Conservation (phyloP, 2,113 vertebrate genomes). For the Hemiscyllium ocellatum region DNA sequence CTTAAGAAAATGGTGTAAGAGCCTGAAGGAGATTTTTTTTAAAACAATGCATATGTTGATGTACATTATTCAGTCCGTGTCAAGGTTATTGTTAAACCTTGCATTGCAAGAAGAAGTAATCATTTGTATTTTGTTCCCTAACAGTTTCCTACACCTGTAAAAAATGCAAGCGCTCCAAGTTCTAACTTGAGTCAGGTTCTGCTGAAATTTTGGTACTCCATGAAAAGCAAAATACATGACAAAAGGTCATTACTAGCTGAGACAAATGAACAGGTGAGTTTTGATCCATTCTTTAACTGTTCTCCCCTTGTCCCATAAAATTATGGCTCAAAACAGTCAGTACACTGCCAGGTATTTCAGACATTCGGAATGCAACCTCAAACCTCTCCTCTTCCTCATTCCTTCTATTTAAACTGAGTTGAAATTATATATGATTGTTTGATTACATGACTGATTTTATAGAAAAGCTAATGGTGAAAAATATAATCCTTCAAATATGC, state of each 20-base stretch:
- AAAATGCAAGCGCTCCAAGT: neutral
- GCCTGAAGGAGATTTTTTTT: neutral
- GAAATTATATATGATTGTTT: neutral
- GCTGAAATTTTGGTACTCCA: conserved; percentile 39
- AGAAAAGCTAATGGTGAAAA: neutral
- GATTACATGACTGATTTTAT: conserved; percentile 18
- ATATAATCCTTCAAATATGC: conserved; percentile 19
- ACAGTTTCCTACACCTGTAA: neutral
- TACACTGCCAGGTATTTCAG: neutral
- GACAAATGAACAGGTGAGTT: conserved; percentile 40
- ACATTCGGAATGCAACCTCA: neutral
- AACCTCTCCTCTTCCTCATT: neutral
- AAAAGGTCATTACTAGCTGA: conserved; percentile 45
- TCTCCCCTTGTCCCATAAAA: neutral
- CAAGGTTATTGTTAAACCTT: neutral
- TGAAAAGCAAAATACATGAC: conserved; percentile 45
- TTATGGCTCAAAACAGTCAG: neutral
- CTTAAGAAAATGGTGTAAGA: neutral
- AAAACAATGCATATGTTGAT: neutral
- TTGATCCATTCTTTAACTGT: neutral
- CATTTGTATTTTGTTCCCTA: neutral
- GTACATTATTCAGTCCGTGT: neutral
- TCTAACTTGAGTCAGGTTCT: neutral
- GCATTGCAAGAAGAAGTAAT: neutral
- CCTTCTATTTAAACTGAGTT: neutral